Evolutionary conservation across 2,797 vertebrate genomes (phyloP), one percentile per base, ranked within the genome.

Genomic region (Bryconaethiops microstoma): DNA sequence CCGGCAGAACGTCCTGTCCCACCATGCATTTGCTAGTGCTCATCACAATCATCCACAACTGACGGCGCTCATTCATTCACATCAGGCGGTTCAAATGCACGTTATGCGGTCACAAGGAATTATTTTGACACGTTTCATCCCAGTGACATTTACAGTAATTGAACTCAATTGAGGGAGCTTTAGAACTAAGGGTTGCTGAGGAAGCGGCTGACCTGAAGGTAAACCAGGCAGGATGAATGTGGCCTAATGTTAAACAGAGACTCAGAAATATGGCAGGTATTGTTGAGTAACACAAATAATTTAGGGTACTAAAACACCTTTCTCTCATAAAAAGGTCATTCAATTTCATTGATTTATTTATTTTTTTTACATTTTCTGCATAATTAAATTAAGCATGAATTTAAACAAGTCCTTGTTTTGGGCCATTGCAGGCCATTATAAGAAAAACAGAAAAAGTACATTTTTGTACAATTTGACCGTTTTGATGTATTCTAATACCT

Each of bases 131-230:
- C 79, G 59, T 77, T 73, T 76, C 35, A 55, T 48, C 72, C 54
- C 7, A 60, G 40, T 84, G 85, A 78, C 78, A 69, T 78, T 52
- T 55, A 82, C 9, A 60, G 75, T 84, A 82, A 82, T 84, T 84
- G 77, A 80, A 73, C 35, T 71, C 71, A 80, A 72, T 83, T 54
- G 75, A 83, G 71, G 48, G 59, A 40, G 67, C 54, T 77, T 70
- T 83, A 73, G 74, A 57, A 78, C 42, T 73, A 77, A 82, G 77
- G 74, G 70, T 75, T 55, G 74, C 76, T 52, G 65, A 81, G 39
- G 19, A 67, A 42, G 39, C 64, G 4, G 2, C 73, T 25, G 23
- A 62, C 48, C 64, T 14, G 54, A 45, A 71, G 69, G 21, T 59
- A 63, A 69, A 45, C 73, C 74, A 65, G 75, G 29, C 59, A 35